Evolutionary conservation across 2,888 invertebrate genomes (phyloP).

Genomic region (Teinopalpus imperialis): DNA sequence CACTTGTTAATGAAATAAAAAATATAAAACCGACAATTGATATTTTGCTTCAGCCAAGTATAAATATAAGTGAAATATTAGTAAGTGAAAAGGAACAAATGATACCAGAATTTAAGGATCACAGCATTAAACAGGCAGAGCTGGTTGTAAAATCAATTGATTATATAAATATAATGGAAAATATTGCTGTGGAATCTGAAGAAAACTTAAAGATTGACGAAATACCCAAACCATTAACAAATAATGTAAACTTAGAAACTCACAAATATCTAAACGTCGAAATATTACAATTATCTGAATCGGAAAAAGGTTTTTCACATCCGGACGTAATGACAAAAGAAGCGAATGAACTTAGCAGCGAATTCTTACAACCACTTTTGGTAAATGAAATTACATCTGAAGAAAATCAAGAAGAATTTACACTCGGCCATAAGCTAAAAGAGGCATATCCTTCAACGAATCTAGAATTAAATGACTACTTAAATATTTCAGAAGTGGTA

Average conservation of each 20-base stretch:
- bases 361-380: slow-evolving; percentile 44
- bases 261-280: slow-evolving; percentile 51
- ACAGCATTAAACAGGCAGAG: slow-evolving; percentile 51
- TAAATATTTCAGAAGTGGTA: slow-evolving; percentile 41
- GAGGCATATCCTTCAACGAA: slow-evolving; percentile 37
- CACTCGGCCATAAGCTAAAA: slow-evolving; percentile 32
- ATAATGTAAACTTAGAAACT: slow-evolving; percentile 42
- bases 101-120: slow-evolving; percentile 36
- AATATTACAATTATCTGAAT: slow-evolving; percentile 45
- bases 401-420: slow-evolving; percentile 54
- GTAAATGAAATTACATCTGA: slow-evolving; percentile 73
- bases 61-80: slow-evolving; percentile 50
- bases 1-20: slow-evolving; percentile 18
- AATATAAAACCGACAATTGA: slow-evolving; percentile 51
- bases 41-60: slow-evolving; percentile 38
- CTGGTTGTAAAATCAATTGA: slow-evolving; percentile 67
- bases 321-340: slow-evolving; percentile 34
- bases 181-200: slow-evolving; percentile 52
- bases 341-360: slow-evolving; percentile 40
- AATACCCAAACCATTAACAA: slow-evolving; percentile 37
- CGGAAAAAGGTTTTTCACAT: slow-evolving; percentile 40
- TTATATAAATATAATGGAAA: slow-evolving; percentile 51
- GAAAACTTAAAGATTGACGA: slow-evolving; percentile 35
- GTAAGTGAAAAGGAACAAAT: slow-evolving; percentile 47
- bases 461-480: slow-evolving; percentile 45